A percentile compares a stretch with the other conserved stretches of the same genome.
These are phyloP conservation scores for Forbesichthys papilliferus DNA, from an alignment of 2,113 vertebrate genomes.

Conservation along the genomic window DNA sequence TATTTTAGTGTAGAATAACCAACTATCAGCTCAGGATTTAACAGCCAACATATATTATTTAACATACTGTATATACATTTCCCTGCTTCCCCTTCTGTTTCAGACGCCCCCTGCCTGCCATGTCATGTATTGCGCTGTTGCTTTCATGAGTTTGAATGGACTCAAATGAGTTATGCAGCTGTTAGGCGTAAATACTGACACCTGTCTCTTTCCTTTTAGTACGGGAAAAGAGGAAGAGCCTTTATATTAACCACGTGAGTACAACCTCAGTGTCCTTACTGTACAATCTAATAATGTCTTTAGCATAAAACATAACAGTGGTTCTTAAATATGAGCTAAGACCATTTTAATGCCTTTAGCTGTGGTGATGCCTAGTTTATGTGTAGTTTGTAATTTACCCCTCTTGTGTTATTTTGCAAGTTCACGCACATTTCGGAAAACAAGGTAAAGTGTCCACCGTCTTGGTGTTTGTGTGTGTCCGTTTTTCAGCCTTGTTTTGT, in stretches of 20 bases:
- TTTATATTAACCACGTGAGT: constrained; percentile 82
- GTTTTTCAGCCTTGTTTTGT: no score
- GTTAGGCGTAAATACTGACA: neutral
- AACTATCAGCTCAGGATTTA: neutral
- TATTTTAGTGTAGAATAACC: no score
- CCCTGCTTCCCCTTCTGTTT: constrained; percentile 23
- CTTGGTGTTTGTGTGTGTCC: neutral
- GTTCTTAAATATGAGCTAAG: no score
- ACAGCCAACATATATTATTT: neutral
- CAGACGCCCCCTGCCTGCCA: constrained; percentile 60
- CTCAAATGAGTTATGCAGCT: neutral
- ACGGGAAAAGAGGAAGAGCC: constrained; percentile 79
- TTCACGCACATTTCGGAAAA: constrained; percentile 78
- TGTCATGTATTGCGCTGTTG: constrained; percentile 35
- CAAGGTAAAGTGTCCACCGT: constrained; percentile 67
- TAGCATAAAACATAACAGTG: neutral
- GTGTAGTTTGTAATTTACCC: constrained; percentile 45
- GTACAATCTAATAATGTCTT: neutral
- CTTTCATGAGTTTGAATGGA: neutral
- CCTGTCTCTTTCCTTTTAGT: constrained; percentile 62
- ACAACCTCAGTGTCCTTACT: neutral
- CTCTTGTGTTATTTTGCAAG: constrained; percentile 67
- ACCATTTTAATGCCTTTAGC: no score
- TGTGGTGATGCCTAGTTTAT: neutral
- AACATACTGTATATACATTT: neutral